A percentile compares a stretch with the other conserved stretches of the same genome.
phyloP scores from a whole-genome alignment of 2,888 invertebrate genomes.

The Thysanoteuthis rhombus region DNA sequence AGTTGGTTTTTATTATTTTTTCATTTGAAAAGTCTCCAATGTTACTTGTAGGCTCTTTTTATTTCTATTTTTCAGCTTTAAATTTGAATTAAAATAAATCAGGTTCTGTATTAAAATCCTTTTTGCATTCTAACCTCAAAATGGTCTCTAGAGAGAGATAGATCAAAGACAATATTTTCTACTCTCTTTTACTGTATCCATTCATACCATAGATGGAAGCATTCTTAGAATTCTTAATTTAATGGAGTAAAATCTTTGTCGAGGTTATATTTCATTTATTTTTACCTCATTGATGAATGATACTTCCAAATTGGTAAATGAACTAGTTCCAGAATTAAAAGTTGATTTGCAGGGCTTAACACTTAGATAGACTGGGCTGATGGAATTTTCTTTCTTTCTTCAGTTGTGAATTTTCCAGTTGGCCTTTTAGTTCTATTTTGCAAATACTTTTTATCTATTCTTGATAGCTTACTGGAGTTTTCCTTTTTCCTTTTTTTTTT shows the following conservation, averaged over 20 bases:
- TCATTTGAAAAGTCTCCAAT: no score
- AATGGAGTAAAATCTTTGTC: neutral
- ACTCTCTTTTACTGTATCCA: no score
- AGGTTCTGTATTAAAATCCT: no score
- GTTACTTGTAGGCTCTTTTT: no score
- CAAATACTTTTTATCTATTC: neutral
- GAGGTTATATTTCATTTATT: no score
- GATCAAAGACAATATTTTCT: no score
- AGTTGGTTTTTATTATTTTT: no score
- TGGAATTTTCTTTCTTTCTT: neutral
- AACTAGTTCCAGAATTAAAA: neutral
- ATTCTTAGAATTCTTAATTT: neutral
- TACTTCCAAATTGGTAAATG: neutral
- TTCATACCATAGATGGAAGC: neutral
- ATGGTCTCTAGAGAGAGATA: no score
- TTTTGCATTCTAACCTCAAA: no score
- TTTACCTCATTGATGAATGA: neutral
- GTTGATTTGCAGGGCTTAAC: neutral
- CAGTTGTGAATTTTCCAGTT: neutral
- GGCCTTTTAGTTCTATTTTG: neutral
- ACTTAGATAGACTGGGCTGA: neutral
- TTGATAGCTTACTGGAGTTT: neutral
- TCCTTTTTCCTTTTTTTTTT: no score
- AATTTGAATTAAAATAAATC: no score
- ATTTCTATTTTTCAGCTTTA: no score